These are phyloP conservation scores for Cebus imitator DNA, from an alignment of 2,113 vertebrate genomes.

Conservation along the genomic window DNA sequence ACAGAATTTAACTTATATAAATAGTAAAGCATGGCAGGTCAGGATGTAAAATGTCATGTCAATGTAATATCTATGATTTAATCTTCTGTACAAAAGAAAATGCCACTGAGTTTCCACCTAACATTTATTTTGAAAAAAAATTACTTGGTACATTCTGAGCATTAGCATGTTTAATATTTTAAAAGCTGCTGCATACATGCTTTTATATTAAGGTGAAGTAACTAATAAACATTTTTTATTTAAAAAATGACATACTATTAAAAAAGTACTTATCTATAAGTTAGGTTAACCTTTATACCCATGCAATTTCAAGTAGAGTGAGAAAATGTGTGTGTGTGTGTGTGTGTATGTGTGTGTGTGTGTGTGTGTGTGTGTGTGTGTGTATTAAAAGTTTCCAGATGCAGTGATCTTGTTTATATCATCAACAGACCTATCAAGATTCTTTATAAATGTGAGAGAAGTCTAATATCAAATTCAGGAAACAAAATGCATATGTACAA, in stretches of 20 bases:
- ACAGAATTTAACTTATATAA: constrained; percentile 4
- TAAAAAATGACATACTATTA: background rate
- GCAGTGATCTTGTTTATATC: background rate
- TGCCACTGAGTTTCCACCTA: background rate
- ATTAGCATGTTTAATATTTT: background rate
- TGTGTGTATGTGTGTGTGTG: background rate
- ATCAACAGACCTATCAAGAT: background rate
- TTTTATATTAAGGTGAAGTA: background rate
- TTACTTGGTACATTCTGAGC: background rate
- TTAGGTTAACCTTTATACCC: accelerated
- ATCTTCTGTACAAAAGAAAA: constrained; percentile 18
- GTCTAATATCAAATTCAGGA: background rate
- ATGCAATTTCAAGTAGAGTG: background rate
- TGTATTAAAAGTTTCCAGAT: background rate
- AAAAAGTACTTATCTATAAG: background rate
- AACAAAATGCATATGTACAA: background rate
- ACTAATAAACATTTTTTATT: background rate
- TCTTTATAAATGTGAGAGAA: background rate
- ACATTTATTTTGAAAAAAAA: constrained; percentile 11
- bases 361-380: background rate
- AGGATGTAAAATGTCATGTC: background rate
- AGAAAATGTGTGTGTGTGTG: background rate
- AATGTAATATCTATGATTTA: constrained; percentile 1
- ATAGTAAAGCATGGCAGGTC: background rate
- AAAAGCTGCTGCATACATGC: background rate